These are phyloP conservation scores for Astropecten irregularis DNA, from an alignment of 53 echinoderm and acorn worm genomes.

Conservation along the genomic window DNA sequence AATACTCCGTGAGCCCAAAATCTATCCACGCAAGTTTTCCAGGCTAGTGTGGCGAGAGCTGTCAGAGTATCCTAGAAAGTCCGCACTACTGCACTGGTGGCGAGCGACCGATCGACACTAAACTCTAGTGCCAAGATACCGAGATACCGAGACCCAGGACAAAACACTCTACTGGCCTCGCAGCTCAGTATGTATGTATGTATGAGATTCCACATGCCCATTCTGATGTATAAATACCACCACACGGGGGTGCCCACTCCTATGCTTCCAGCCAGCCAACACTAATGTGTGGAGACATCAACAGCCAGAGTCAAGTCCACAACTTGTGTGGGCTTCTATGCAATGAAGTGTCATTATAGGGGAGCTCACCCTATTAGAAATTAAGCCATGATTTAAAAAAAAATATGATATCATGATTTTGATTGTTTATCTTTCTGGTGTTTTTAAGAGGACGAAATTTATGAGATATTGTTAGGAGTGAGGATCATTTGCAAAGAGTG, in stretches of 20 bases:
- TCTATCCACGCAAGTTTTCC: background rate
- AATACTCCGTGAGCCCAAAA: background rate
- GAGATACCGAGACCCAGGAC: no score
- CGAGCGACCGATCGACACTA: no score
- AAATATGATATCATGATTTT: slow-evolving; percentile 2
- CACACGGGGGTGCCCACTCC: slow-evolving; percentile 34
- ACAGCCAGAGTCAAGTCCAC: no score
- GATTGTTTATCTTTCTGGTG: slow-evolving; percentile 25
- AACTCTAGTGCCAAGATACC: no score
- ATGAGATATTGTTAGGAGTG: slow-evolving; percentile 4
- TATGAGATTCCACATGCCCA: background rate
- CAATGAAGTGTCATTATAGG: background rate
- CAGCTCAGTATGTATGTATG: no score
- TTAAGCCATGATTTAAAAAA: background rate
- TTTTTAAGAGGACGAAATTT: background rate
- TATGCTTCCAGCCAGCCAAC: background rate
- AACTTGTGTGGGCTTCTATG: slow-evolving; percentile 1
- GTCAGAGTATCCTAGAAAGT: background rate
- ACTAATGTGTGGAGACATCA: no score
- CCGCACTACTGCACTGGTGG: background rate
- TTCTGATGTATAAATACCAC: slow-evolving; percentile 33
- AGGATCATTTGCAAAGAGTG: background rate
- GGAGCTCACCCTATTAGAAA: slow-evolving; percentile 16
- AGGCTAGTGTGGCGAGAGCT: background rate
- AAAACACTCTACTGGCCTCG: no score